A percentile compares a stretch with the other conserved stretches of the same genome.
Evolutionary conservation across 2,888 invertebrate genomes (phyloP).

Genomic region (Trichogramma evanescens): DNA sequence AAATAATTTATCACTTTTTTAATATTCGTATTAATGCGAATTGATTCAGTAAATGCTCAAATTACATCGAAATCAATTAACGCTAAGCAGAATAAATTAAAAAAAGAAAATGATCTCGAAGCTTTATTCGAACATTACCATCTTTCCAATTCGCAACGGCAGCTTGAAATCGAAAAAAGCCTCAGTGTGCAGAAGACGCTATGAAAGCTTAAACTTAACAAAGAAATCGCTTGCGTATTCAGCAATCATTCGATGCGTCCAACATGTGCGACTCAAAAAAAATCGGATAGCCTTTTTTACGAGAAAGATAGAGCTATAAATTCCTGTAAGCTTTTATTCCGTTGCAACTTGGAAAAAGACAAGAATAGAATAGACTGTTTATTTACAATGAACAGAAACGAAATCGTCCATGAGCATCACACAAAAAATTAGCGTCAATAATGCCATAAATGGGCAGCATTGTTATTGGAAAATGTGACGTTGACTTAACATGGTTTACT

Average conservation of each 20-base stretch:
- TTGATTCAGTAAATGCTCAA: too few species aligned
- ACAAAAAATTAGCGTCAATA: too few species aligned
- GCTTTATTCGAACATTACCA: constrained; percentile 8
- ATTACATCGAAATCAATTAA: too few species aligned
- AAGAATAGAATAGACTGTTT: too few species aligned
- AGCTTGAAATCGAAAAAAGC: neutral
- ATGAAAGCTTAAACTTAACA: neutral
- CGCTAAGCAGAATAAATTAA: too few species aligned
- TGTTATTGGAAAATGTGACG: too few species aligned
- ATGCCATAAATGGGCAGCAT: too few species aligned
- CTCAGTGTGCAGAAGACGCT: neutral
- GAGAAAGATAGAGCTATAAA: neutral
- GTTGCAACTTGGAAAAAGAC: constrained; percentile 21
- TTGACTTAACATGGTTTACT: too few species aligned
- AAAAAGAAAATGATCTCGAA: constrained; percentile 7
- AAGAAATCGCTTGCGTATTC: constrained; percentile 5
- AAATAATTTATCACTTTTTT: too few species aligned
- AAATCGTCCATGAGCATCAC: too few species aligned
- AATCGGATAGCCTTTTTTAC: constrained; percentile 1
- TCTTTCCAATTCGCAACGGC: constrained; percentile 27
- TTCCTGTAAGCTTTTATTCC: neutral
- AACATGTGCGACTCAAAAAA: neutral
- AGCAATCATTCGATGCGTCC: neutral
- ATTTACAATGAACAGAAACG: too few species aligned
- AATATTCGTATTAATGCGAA: too few species aligned